Percentiles rank a stretch among this genome's conserved stretches.
Evolutionary conservation across 1,140 invertebrate genomes (phyloP).

Genomic region (Eurosta solidaginis): DNA sequence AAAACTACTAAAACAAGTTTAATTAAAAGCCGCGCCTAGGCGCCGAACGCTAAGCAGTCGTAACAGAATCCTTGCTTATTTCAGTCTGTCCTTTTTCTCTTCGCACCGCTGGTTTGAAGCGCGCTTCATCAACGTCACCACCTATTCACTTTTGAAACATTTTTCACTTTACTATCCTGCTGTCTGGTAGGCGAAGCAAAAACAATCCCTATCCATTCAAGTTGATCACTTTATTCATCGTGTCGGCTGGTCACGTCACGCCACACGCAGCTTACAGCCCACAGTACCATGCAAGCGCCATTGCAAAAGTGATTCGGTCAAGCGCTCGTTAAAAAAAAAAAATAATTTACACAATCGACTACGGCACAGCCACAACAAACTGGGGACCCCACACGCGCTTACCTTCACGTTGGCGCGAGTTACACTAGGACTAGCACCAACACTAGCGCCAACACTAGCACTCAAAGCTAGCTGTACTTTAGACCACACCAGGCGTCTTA

Average conservation of each 20-base stretch:
- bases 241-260: constrained; percentile 3
- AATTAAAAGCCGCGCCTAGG: constrained; percentile 9
- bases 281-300: no score
- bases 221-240: constrained; percentile 23
- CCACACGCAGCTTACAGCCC: constrained; percentile 6
- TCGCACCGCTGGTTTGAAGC: not conserved
- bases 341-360: not conserved
- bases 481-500: constrained; percentile 17
- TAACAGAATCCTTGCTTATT: not conserved
- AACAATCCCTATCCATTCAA: not conserved
- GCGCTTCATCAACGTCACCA: not conserved
- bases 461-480: no score
- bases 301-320: not conserved
- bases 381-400: constrained; percentile 9
- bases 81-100: not conserved
- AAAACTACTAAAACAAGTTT: not conserved
- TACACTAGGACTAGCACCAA: not conserved
- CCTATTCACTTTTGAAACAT: constrained; percentile 14
- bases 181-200: not conserved
- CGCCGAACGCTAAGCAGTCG: not conserved
- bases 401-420: not conserved
- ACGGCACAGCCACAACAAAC: not conserved
- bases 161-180: not conserved
- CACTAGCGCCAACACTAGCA: no score
- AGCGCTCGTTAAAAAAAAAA: not conserved